Evolutionary conservation across 2,113 vertebrate genomes (phyloP).

Genomic region (Apteryx mantelli): DNA sequence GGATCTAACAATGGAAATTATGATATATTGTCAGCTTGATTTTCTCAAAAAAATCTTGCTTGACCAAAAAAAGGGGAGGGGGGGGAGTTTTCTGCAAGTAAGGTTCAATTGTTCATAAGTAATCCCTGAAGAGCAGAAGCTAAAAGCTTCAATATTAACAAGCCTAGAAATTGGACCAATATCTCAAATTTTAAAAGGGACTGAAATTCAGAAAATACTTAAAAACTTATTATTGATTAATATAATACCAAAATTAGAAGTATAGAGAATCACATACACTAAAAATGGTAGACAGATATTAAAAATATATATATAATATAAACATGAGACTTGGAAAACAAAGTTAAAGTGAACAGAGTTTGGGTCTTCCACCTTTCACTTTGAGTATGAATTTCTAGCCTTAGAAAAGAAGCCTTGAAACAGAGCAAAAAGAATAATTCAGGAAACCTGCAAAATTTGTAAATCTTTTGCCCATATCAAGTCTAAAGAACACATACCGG

Average conservation of each 20-base stretch:
- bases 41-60: background rate
- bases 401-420: background rate
- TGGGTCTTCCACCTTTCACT: fast-evolving
- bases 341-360: background rate
- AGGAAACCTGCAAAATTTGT: background rate
- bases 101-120: background rate
- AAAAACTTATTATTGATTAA: background rate
- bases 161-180: background rate
- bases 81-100: background rate
- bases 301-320: background rate
- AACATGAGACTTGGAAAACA: background rate
- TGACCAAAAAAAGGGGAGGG: background rate
- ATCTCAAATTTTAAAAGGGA: background rate
- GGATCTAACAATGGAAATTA: background rate
- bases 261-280: background rate
- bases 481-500: background rate
- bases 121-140: background rate
- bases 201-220: background rate
- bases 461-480: background rate
- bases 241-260: background rate
- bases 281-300: background rate
- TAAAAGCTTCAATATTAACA: background rate
- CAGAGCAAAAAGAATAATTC: background rate
- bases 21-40: background rate
- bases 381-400: background rate